phyloP scores from a whole-genome alignment of 1,140 invertebrate species.

The Pogonomyrmex barbatus region DNA sequence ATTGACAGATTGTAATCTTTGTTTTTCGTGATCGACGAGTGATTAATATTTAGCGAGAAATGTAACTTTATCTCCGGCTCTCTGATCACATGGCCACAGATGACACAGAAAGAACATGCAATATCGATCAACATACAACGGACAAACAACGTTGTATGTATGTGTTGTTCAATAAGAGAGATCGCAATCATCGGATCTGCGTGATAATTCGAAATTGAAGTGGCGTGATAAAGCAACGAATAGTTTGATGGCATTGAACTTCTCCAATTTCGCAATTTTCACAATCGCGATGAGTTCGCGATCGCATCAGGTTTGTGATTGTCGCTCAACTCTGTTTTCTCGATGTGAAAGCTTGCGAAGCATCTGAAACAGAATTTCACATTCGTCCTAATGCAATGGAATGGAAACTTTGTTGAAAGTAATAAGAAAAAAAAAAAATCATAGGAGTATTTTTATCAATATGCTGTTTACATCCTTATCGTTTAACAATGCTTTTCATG shows the following conservation, averaged over 20 bases:
- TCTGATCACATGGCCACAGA: background rate
- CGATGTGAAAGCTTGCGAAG: background rate
- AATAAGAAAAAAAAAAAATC: background rate
- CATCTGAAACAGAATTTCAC: constrained; percentile 14
- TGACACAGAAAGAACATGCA: background rate
- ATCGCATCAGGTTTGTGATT: too few relatives aligned
- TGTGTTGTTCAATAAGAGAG: background rate
- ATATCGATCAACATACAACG: background rate
- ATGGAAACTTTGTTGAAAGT: background rate
- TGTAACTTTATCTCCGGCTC: background rate
- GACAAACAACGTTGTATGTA: constrained; percentile 18
- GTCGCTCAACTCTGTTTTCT: background rate
- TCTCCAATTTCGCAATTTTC: background rate
- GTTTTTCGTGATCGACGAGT: background rate
- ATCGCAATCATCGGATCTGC: background rate
- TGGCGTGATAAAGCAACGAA: background rate
- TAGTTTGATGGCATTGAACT: constrained; percentile 27
- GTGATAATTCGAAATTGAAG: background rate
- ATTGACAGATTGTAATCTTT: background rate
- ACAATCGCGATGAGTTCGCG: background rate
- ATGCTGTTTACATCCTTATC: background rate
- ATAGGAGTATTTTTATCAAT: background rate
- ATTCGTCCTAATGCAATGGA: background rate
- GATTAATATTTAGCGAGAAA: constrained; percentile 12
- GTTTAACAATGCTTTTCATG: background rate